Base-by-base conservation (phyloP, 2,797 vertebrate species). In the Pempheris klunzingeri region DNA sequence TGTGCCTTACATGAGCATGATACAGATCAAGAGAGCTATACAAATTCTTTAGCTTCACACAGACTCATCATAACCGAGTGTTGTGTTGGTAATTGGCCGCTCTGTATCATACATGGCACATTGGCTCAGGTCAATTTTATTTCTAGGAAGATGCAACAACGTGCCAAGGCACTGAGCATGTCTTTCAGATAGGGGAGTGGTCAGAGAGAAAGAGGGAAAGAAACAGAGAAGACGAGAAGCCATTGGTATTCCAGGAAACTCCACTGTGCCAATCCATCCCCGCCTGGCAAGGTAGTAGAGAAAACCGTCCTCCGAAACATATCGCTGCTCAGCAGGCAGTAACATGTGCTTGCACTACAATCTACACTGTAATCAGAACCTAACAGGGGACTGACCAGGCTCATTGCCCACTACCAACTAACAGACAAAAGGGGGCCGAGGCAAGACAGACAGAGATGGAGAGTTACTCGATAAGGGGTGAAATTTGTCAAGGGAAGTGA, bases 301-400 rank as follows among this genome's bases (percentile, higher is more conserved):
- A 79, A 78, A 82, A 61, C 34, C 2, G 44, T 63, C 59, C 78
- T 80, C 55, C 64, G 39, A 83, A 92, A 86, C 82, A 85, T 91
- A 91, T 89, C 87, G 52, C 39, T 49, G 4, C 90, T 87, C 86
- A 86, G 83, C 88, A 83, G 87, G 89, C 82, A 85, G 82, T 82
- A 83, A 90, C 93, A 86, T 91, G 85, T 88, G 84, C 90, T 87
- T 84, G 80, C 80, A 83, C 80, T 83, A 85, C 84, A 88, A 90
- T 92, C 91, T 81, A 78, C 80, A 84, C 77, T 88, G 88, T 87
- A 90, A 92, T 93, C 91, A 88, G 82, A 88, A 84, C 46, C 78
- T 86, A 89, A 82, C 81, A 72, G 74, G 83, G 64, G 81, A 86
- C 64, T 66, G 68, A 50, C 68, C 71, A 59, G 71, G 79, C 83